Conservation (phyloP, 2,888 invertebrate species). For the Mystacides longicornis region DNA sequence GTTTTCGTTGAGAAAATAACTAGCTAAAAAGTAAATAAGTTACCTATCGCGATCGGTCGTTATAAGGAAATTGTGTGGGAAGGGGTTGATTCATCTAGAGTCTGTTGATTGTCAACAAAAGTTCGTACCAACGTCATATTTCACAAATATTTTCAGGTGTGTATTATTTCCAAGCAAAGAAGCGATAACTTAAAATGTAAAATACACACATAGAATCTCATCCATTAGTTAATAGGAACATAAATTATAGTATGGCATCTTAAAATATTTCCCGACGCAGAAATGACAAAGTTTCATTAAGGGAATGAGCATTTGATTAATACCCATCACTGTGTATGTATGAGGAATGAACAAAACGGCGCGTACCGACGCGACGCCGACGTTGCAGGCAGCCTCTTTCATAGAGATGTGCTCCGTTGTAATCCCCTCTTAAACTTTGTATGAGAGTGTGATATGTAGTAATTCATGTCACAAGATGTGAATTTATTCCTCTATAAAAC, state of each 20-base stretch:
- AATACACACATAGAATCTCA: no score
- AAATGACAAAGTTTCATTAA: neutral
- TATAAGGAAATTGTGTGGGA: no score
- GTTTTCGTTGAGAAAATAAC: no score
- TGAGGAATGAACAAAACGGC: neutral
- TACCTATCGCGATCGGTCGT: no score
- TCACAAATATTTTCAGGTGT: no score
- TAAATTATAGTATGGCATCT: neutral
- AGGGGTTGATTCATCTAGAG: no score
- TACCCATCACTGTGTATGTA: neutral
- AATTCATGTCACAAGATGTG: constrained; percentile 9
- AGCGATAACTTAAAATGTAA: no score
- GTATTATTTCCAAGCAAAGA: no score
- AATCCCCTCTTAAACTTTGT: neutral
- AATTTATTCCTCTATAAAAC: constrained; percentile 14
- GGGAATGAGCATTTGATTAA: neutral
- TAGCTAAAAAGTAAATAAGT: no score
- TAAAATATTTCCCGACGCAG: neutral
- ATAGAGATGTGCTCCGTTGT: neutral
- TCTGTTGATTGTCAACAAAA: no score
- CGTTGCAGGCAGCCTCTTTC: neutral
- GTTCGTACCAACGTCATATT: no score
- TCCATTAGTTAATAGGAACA: neutral
- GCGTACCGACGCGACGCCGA: no score
- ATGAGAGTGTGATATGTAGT: constrained; percentile 10